Percentiles rank a stretch among this genome's conserved stretches.
These are phyloP conservation scores for Chaetorhynchus papuensis DNA, from an alignment of 2,113 vertebrate genomes.

Conservation along the genomic window DNA sequence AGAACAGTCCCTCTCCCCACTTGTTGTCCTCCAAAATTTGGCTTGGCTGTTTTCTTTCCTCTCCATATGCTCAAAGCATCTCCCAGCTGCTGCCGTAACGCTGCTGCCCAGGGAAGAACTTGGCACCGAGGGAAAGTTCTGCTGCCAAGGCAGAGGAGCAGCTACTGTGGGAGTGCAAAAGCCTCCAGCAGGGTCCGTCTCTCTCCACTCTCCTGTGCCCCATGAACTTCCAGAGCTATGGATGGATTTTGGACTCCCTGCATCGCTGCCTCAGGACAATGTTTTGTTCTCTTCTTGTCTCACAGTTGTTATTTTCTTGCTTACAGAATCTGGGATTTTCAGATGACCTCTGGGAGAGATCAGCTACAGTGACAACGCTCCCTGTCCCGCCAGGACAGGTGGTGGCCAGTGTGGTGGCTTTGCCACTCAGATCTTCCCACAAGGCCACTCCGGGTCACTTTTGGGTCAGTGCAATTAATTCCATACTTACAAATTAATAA, in stretches of 20 bases:
- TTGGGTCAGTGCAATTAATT: not conserved
- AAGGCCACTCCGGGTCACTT: not conserved
- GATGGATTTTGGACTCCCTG: not conserved
- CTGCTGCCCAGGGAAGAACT: not conserved
- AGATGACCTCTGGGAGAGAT: not conserved
- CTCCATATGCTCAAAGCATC: not conserved
- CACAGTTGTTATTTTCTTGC: not conserved
- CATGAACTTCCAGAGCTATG: not conserved
- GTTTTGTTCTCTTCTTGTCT: not conserved
- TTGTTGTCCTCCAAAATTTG: not conserved
- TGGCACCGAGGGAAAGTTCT: not conserved
- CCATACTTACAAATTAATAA: conserved; percentile 88
- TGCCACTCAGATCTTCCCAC: not conserved
- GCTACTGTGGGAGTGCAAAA: not conserved
- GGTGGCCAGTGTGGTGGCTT: not conserved
- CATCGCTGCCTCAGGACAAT: not conserved
- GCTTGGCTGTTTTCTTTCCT: not conserved
- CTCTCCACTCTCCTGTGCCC: not conserved
- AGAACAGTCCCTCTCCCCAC: not conserved
- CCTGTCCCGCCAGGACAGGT: not conserved
- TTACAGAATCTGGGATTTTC: not conserved
- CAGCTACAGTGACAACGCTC: not conserved
- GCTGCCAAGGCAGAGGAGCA: not conserved
- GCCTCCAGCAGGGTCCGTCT: not conserved
- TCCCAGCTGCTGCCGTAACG: not conserved